Evolutionary conservation across 2,797 vertebrate genomes (phyloP).

Genomic region (Muscicapa comitata): DNA sequence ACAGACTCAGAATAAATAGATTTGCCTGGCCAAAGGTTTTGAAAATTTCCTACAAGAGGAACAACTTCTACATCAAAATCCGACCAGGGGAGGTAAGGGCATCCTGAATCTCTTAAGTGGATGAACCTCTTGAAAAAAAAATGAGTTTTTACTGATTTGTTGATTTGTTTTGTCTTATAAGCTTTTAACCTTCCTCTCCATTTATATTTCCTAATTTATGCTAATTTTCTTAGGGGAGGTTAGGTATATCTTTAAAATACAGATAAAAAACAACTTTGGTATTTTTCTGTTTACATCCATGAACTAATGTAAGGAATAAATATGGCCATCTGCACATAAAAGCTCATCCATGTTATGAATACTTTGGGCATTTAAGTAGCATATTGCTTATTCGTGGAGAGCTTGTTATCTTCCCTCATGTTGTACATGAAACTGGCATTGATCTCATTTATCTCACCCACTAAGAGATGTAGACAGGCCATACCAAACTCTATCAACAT

Average conservation of each 20-base stretch:
- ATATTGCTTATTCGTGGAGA: neutral
- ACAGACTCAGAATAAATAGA: conserved; percentile 94
- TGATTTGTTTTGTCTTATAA: neutral
- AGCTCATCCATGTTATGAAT: neutral
- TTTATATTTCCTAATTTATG: neutral
- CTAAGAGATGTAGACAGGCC: neutral
- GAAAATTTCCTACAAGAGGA: conserved; percentile 99
- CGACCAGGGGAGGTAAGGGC: conserved; percentile 91
- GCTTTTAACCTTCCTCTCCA: neutral
- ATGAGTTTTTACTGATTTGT: neutral
- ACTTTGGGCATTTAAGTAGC: neutral
- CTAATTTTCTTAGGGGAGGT: neutral
- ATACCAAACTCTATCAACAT: neutral
- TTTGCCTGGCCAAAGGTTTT: conserved; percentile 99
- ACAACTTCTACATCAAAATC: conserved; percentile 99
- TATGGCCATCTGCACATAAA: neutral
- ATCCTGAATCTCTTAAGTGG: neutral
- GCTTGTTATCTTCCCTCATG: neutral
- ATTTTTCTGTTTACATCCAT: neutral
- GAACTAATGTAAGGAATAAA: neutral
- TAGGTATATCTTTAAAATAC: neutral
- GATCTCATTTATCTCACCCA: neutral
- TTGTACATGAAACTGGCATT: neutral
- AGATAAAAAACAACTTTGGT: neutral
- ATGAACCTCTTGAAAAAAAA: neutral